A percentile compares a stretch with the other conserved stretches of the same genome.
These are phyloP conservation scores for Ctenochaetus hawaiiensis DNA, from an alignment of 2,797 vertebrate species.

Conservation along the genomic window DNA sequence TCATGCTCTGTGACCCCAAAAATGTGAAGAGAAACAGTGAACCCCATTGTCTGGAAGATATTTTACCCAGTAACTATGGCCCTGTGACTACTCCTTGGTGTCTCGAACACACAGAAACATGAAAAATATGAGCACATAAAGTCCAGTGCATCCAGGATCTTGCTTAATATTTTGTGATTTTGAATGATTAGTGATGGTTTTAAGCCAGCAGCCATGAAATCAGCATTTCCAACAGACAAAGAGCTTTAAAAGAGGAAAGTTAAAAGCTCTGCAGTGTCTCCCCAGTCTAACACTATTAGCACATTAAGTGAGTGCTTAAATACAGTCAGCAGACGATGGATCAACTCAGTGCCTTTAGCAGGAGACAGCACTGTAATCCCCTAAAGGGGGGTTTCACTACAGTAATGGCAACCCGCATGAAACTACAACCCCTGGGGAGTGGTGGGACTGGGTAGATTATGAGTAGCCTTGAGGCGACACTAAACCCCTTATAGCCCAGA, in stretches of 20 bases:
- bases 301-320: conserved; percentile 77
- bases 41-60: conserved; percentile 27
- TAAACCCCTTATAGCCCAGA: conserved; percentile 50
- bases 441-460: conserved; percentile 72
- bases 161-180: conserved; percentile 41
- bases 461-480: conserved; percentile 61
- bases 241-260: conserved; percentile 64
- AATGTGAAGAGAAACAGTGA: conserved; percentile 39
- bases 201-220: conserved; percentile 62
- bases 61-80: conserved; percentile 29
- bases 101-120: conserved; percentile 9
- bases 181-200: conserved; percentile 24
- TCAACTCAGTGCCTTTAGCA: conserved; percentile 66
- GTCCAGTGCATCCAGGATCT: conserved; percentile 22
- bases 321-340: conserved; percentile 77
- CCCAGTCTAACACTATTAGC: conserved; percentile 71
- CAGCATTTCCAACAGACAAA: conserved; percentile 63
- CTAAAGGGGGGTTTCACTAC: conserved; percentile 64
- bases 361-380: conserved; percentile 73
- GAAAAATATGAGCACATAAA: background rate
- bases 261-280: conserved; percentile 65
- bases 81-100: conserved; percentile 10
- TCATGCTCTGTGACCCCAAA: conserved; percentile 48
- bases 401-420: conserved; percentile 76
- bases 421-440: conserved; percentile 67